A percentile compares a stretch with the other conserved stretches of the same genome.
Evolutionary conservation across 2,888 invertebrate genomes (phyloP).

Genomic region (Drosophila monieri): DNA sequence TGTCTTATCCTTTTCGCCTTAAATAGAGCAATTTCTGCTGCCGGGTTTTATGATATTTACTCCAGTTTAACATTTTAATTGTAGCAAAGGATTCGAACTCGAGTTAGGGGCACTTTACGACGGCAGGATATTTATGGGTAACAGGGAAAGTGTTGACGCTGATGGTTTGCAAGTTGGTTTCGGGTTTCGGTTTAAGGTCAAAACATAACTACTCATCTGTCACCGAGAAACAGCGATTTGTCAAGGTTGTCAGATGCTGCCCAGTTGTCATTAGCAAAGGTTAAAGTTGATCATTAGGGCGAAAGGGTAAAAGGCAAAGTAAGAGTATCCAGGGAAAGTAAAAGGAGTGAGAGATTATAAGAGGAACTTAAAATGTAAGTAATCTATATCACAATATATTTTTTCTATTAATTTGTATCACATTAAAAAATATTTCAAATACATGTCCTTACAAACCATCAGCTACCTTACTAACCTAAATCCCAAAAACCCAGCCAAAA

Average conservation of each 20-base stretch:
- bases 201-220: slow-evolving; percentile 25
- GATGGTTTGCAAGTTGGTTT: slow-evolving; percentile 11
- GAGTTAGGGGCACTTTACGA: slow-evolving; percentile 28
- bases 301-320: slow-evolving; percentile 49
- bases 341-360: slow-evolving; percentile 12
- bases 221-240: slow-evolving; percentile 20
- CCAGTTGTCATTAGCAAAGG: slow-evolving; percentile 75
- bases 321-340: slow-evolving; percentile 7
- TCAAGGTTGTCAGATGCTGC: slow-evolving; percentile 38
- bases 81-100: slow-evolving; percentile 54
- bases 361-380: not conserved
- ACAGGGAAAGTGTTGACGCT: slow-evolving; percentile 43
- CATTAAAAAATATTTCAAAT: slow-evolving; percentile 2
- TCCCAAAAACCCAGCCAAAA: not conserved
- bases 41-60: slow-evolving; percentile 56
- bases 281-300: slow-evolving; percentile 70
- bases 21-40: slow-evolving; percentile 39
- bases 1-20: slow-evolving; percentile 47
- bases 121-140: slow-evolving; percentile 39
- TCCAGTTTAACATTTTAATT: slow-evolving; percentile 79
- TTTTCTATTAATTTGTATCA: not conserved
- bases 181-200: slow-evolving; percentile 13
- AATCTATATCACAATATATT: no score
- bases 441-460: not conserved
- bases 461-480: slow-evolving; percentile 1